Evolutionary conservation across 2,113 vertebrate genomes (phyloP).

Genomic region (Petrocephalus microphthalmus): DNA sequence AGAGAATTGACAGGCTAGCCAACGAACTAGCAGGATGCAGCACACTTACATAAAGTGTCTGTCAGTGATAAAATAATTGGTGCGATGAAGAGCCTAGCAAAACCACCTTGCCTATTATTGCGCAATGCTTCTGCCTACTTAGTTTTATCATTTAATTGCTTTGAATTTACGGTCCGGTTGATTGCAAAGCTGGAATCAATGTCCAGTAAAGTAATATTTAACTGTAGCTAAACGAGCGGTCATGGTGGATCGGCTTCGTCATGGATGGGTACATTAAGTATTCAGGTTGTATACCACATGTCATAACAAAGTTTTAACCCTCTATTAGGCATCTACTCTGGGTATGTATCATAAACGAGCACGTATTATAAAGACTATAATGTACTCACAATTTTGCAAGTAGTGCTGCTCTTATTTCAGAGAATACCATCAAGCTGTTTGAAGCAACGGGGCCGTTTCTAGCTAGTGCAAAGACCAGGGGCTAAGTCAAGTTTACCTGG

Average conservation of each 20-base stretch:
- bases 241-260: background rate
- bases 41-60: background rate
- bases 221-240: background rate
- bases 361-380: background rate
- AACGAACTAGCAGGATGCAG: background rate
- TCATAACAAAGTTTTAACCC: background rate
- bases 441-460: no score
- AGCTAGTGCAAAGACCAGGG: no score
- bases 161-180: background rate
- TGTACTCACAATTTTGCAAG: background rate
- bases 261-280: background rate
- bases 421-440: background rate
- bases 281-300: background rate
- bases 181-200: background rate
- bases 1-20: constrained; percentile 1
- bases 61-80: background rate
- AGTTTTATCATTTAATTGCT: background rate
- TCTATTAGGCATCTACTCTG: background rate
- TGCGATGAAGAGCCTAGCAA: background rate
- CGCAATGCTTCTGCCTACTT: background rate
- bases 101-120: background rate
- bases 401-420: background rate
- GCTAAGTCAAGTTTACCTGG: no score
- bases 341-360: background rate
- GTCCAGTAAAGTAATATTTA: constrained; percentile 6